A percentile compares a stretch with the other conserved stretches of the same genome.
Conservation (phyloP, 2,797 vertebrate species). For the Triplophysa bombifrons region DNA sequence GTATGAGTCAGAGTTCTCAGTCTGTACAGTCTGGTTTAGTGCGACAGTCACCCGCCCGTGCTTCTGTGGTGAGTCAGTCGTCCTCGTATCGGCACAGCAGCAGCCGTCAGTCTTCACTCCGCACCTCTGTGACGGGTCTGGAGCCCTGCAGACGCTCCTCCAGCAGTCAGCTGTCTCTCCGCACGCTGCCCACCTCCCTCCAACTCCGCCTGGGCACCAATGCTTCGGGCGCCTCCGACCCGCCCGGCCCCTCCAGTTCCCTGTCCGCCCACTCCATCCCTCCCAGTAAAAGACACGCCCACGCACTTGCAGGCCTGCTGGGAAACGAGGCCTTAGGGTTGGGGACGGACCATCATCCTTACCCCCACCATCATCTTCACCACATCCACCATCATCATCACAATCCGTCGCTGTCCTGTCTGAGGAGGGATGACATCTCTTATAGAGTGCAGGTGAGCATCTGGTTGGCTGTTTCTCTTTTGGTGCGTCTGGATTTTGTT, state of each 20-base stretch:
- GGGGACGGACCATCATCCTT: conserved; percentile 66
- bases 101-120: conserved; percentile 93
- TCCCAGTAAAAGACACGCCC: conserved; percentile 90
- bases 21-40: conserved; percentile 92
- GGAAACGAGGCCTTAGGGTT: conserved; percentile 82
- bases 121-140: conserved; percentile 90
- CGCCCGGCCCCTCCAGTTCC: conserved; percentile 86
- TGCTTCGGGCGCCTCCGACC: conserved; percentile 79
- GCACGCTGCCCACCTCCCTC: conserved; percentile 91
- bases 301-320: conserved; percentile 85
- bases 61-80: conserved; percentile 92
- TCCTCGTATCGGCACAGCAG: conserved; percentile 95
- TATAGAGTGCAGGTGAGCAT: conserved; percentile 93
- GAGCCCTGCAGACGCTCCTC: conserved; percentile 95
- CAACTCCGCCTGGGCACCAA: conserved; percentile 89
- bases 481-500: not conserved
- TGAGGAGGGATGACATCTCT: conserved; percentile 92
- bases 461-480: not conserved
- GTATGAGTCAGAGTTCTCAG: conserved; percentile 95
- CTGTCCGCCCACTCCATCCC: conserved; percentile 97
- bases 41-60: conserved; percentile 93
- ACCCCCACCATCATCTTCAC: conserved; percentile 75
- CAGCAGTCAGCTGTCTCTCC: conserved; percentile 95
- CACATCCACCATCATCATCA: conserved; percentile 73
- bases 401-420: conserved; percentile 72